Base-by-base conservation (phyloP, 2,888 invertebrate species). In the Nomada goodeniana region DNA sequence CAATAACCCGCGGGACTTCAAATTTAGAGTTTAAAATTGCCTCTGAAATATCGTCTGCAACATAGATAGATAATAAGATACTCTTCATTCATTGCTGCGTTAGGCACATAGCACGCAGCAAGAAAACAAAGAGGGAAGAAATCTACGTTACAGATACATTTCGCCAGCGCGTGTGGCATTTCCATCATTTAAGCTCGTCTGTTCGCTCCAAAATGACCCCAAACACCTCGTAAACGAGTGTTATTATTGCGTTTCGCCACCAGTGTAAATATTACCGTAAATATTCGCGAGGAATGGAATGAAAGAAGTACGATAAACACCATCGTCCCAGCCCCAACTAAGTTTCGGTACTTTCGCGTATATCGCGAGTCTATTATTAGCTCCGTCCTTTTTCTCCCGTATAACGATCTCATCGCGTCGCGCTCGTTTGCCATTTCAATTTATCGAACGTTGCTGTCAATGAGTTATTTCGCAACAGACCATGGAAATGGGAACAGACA, bases 401-500 rank as follows among this genome's bases (percentile, higher is more conserved):
- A 7, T 13, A 69, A 70, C 18, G 10, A 55, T n/a, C 50, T 20
- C 15, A 47, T 63, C 18, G n/a, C 13, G 20, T 59, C 23, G 13
- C 15, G 55, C 1, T 20, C 23, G 50, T 29, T 73, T 81, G 60
- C 18, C 65, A 42, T n/a, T 18, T 3, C 23, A 15, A 15, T 60
- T 36, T 55, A 44, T 47, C 53, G 59, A 60, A 2, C 50, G 11
- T 52, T 52, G 69, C 59, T 53, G 67, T 68, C 71, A 78, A 75
- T 75, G 83, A 77, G 71, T 53, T 50, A 69, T 61, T 26, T n/a
- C 52, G 26, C 36, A 20, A 57, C 23, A 20, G 23, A 77, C 57
- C 61, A 74, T 73, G 82, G 73, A 83, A 82, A 71, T 11, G 59
- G 71, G 83, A 71, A 44, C 73, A 26, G 42, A 42, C 42, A 55